A percentile compares a stretch with the other conserved stretches of the same genome.
Conservation (phyloP, 2,888 invertebrate species). For the Apantesis nais region DNA sequence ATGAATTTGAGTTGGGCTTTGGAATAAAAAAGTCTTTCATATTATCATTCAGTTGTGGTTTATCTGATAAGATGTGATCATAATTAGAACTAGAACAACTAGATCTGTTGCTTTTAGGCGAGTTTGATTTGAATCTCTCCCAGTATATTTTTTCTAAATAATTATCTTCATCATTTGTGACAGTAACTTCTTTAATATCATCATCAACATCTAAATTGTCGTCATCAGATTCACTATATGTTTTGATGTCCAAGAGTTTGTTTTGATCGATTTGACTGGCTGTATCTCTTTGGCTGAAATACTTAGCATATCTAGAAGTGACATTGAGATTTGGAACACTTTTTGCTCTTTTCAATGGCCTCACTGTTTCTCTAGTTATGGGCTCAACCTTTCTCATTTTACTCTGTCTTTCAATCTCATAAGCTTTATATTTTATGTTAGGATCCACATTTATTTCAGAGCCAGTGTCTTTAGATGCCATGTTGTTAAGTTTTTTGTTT, state of each 20-base stretch:
- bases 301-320: conserved; percentile 81
- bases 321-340: conserved; percentile 82
- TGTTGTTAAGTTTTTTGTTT: conserved; percentile 83
- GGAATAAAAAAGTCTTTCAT: conserved; percentile 64
- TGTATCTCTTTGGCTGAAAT: conserved; percentile 79
- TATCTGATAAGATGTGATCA: conserved; percentile 41
- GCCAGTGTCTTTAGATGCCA: conserved; percentile 64
- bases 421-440: conserved; percentile 73
- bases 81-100: conserved; percentile 49
- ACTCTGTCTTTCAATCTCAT: conserved; percentile 76
- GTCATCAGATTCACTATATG: conserved; percentile 33
- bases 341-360: conserved; percentile 69
- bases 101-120: conserved; percentile 59
- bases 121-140: conserved; percentile 68
- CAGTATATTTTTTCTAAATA: conserved; percentile 75
- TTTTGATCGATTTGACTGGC: conserved; percentile 66
- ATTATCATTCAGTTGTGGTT: conserved; percentile 44
- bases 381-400: conserved; percentile 59
- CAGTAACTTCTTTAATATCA: conserved; percentile 47
- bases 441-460: conserved; percentile 61
- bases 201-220: conserved; percentile 34
- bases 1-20: conserved; percentile 55
- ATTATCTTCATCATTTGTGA: conserved; percentile 64
- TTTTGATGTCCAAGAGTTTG: conserved; percentile 48
- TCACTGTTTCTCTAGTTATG: conserved; percentile 46